Evolutionary conservation across 2,888 invertebrate genomes (phyloP), one percentile per base, ranked within the genome.

Genomic region (Drosophila falleni): DNA sequence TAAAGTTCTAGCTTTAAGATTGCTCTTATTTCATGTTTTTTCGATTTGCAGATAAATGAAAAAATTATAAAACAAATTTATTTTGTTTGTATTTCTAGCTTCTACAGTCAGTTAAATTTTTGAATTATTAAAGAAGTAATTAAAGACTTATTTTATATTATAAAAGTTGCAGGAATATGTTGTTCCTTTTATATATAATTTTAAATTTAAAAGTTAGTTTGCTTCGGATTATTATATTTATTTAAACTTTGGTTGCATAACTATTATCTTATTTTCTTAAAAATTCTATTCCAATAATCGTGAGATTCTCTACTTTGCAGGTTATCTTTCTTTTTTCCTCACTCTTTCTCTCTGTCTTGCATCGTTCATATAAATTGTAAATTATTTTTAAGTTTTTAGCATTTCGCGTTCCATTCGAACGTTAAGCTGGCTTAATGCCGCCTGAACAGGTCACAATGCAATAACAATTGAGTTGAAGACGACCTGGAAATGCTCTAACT

Each of bases 301-400:
- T 16, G 19, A 54, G 41, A 41, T 50, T 49, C 49, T 59, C 31
- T 5, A 42, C 15, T 29, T 26, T 9, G 44, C 16, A 9, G 37
- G 9, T 35, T 16, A 10, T 29, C 16, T 11, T 33, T 6, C 16
- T 2, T 16, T n/a, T 29, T 13, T 16, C 51, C n/a, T 31, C 23
- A 23, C 23, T 23, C 23, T 23, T 0, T 11, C 6, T 42, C 33
- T 39, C 8, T 23, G 5, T n/a, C 47, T 58, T 44, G 51, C 62
- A 60, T 42, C 74, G 49, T 54, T 70, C 72, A 65, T 68, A 77
- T 74, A 77, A 80, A 77, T 80, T 82, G 80, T 74, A 72, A 82
- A 81, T 82, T 82, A 80, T 78, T 77, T 69, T 66, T 35, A 60
- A 65, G 55, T 65, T 80, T 77, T 69, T 63, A 55, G 55, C 58